phyloP scores from a whole-genome alignment of 2,888 invertebrate genomes.

The Xestia xanthographa region DNA sequence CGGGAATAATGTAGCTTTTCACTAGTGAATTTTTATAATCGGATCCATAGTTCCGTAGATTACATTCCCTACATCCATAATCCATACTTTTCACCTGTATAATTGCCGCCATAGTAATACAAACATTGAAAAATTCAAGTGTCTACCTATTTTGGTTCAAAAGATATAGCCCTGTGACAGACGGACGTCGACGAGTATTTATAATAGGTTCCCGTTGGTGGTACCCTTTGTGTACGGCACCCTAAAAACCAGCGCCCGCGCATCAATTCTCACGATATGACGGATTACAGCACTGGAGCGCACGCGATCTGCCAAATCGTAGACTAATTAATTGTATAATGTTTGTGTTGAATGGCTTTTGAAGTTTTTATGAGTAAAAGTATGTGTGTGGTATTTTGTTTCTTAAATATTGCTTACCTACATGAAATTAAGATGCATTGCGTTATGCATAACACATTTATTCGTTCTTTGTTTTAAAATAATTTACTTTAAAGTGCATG shows the following conservation, averaged over 20 bases:
- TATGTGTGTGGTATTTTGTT: slow-evolving; percentile 11
- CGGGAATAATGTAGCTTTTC: background rate
- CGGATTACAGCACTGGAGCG: slow-evolving; percentile 54
- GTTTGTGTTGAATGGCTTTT: slow-evolving; percentile 39
- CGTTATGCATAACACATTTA: background rate
- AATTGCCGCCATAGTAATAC: background rate
- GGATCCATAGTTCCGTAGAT: background rate
- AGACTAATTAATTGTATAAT: slow-evolving; percentile 66
- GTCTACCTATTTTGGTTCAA: background rate
- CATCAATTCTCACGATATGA: slow-evolving; percentile 69
- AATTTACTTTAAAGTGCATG: background rate
- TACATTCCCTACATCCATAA: background rate
- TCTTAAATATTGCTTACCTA: slow-evolving; percentile 4
- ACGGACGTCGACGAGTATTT: background rate
- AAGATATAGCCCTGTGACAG: background rate
- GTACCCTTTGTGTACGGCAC: background rate
- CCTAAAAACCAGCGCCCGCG: slow-evolving; percentile 40
- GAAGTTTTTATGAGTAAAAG: slow-evolving; percentile 28
- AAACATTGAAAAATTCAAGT: background rate
- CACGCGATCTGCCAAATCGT: slow-evolving; percentile 67
- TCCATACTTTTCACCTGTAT: background rate
- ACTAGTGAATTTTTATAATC: background rate
- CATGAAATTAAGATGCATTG: background rate
- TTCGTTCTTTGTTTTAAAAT: background rate
- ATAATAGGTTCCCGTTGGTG: background rate